Base-by-base conservation (phyloP, 1,140 invertebrate species). In the Bombus polaris region DNA sequence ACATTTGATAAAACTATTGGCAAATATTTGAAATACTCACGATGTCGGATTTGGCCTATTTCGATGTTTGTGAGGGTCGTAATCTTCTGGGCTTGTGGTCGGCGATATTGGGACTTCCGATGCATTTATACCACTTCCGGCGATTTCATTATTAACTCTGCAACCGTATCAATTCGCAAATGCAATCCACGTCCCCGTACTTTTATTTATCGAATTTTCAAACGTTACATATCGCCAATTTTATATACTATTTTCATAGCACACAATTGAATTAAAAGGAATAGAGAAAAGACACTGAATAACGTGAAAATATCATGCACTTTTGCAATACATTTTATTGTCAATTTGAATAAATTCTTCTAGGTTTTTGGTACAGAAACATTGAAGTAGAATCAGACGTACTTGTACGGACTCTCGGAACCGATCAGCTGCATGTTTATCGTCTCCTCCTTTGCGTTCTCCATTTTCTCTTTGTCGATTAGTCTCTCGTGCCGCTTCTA, bases 41-140 rank as follows among this genome's bases (percentile, higher is more conserved):
- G 97, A 96, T 3, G 97, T 97, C 4, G 97, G 97, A 94, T 97
- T 97, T 86, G 96, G 96, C 39, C 97, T 96, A 66, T 96, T 96
- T 44, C 97, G 95, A 91, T 97, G 95, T 35, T 96, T 94, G 89
- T 97, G 97, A 15, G 97, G 97, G 91, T 97, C 96, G 88, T 97
- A 97, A 44, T 96, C 95, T 15, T 81, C 76, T 53, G 25, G 25
- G 22, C 81, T 44, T 71, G 73, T 9, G 25, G 86, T 70, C 42
- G 89, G 78, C 25, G 84, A 83, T 66, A 72, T 85, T 81, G 81
- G 76, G 2, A 73, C 79, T 68, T 87, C 88, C 66, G 71, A 59
- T 79, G 59, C 62, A 75, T 78, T 91, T 39, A 80, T 57, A n/a
- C 53, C 80, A 22, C 79, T 83, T 82, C 65, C 68, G 62, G 75